phyloP scores from a whole-genome alignment of 2,888 invertebrate species.

The Drosophila rubida region DNA sequence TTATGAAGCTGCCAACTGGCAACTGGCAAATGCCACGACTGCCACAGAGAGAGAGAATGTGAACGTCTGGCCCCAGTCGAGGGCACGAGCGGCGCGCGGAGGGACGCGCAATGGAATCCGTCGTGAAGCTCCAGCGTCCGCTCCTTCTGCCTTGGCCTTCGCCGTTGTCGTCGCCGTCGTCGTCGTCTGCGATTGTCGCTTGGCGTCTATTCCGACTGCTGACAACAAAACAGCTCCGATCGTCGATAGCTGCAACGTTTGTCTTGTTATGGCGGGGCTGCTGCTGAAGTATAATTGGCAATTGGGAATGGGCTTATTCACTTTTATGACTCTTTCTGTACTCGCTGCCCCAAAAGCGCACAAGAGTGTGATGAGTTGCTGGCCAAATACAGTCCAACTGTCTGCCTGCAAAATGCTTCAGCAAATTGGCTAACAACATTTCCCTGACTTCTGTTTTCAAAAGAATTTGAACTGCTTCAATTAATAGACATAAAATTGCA shows the following conservation, averaged over 20 bases:
- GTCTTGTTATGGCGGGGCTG: slow-evolving; percentile 62
- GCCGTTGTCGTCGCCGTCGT: neutral
- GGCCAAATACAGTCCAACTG: no score
- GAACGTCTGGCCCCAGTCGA: slow-evolving; percentile 13
- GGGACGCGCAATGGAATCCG: slow-evolving; percentile 52
- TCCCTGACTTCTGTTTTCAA: no score
- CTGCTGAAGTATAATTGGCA: slow-evolving; percentile 76
- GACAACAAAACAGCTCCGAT: slow-evolving; percentile 67
- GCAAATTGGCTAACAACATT: no score
- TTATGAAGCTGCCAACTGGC: slow-evolving; percentile 49
- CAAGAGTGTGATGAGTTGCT: neutral
- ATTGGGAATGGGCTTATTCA: slow-evolving; percentile 75
- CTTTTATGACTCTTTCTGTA: slow-evolving; percentile 73
- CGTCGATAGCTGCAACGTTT: slow-evolving; percentile 77
- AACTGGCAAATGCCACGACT: slow-evolving; percentile 51
- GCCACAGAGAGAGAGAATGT: slow-evolving; percentile 36
- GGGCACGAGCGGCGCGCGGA: no score
- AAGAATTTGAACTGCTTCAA: no score
- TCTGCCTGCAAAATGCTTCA: no score
- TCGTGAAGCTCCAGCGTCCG: slow-evolving; percentile 51
- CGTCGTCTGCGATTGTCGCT: slow-evolving; percentile 9
- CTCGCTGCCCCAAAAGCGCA: neutral
- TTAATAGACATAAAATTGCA: no score
- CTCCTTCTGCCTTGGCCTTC: slow-evolving; percentile 5
- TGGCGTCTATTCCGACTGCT: slow-evolving; percentile 48